Evolutionary conservation across 2,113 vertebrate species (phyloP), one percentile per base, ranked within the genome.

Genomic region (Eulemur macaco): DNA sequence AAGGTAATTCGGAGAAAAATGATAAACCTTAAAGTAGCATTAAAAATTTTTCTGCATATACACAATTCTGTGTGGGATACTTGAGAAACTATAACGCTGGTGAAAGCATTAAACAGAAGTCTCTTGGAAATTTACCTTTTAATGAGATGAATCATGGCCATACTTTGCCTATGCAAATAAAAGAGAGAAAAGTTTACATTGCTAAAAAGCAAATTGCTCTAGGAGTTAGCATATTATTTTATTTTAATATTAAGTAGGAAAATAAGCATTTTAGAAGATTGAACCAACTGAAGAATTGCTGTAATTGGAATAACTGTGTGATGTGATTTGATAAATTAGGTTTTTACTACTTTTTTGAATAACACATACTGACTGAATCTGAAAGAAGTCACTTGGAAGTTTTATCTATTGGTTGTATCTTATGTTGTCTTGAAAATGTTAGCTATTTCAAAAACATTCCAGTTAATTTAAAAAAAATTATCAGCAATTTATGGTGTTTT

Each of bases 201-300:
- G 10, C 56, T 90, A 74, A 73, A 81, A 94, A 74, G 54, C 64
- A 74, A 13, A 68, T 77, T 87, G 12, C 6, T 52, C 66, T 6
- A 50, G 58, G 74, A 86, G 17, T 31, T 82, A 77, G 58, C 74
- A n/a, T n/a, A 56, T n/a, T 77, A 60, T n/a, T 86, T 89, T 76
- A 52, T 68, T 80, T 90, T 92, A 94, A 34, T 52, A 77, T 29
- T 63, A 85, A 95, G 27, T 83, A 76, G 86, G 63, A 94, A 84
- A 88, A 45, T 58, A 82, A 42, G 42, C 60, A 42, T 63, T 68
- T 78, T 89, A 63, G 34, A 71, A 93, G 45, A 94, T 94, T 39
- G 58, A 50, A 76, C 21, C 45, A 84, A 23, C 29, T 71, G 58
- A 63, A 23, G 63, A 89, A 42, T 84, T 45, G 23, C 63, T 84